Evolutionary conservation across 2,797 vertebrate species (phyloP).

Genomic region (Danio tinwini): DNA sequence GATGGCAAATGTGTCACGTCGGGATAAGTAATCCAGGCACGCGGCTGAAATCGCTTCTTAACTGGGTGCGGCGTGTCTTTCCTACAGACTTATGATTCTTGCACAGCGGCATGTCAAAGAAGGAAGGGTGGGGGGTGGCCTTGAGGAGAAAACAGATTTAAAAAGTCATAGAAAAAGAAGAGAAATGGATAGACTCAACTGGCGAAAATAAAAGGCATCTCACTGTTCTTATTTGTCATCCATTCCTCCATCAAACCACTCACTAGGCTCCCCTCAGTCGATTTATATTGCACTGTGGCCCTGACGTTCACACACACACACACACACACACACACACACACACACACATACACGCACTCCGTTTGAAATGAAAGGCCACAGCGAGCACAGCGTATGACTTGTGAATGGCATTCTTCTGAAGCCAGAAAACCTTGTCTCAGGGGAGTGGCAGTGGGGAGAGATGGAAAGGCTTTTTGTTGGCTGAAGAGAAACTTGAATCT

Average conservation of each 20-base stretch:
- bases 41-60: conserved; percentile 49
- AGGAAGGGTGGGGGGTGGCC: conserved; percentile 22
- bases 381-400: conserved; percentile 45
- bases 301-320: conserved; percentile 15
- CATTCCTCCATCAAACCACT: conserved; percentile 43
- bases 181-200: conserved; percentile 51
- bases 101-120: conserved; percentile 49
- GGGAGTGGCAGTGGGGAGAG: not conserved
- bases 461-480: conserved; percentile 26
- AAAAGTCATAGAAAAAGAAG: conserved; percentile 46
- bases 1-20: conserved; percentile 67
- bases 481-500: conserved; percentile 35
- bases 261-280: conserved; percentile 33
- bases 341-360: not conserved
- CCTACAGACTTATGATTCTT: conserved; percentile 52
- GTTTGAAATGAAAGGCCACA: conserved; percentile 33
- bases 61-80: conserved; percentile 56
- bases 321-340: not conserved
- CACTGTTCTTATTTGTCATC: conserved; percentile 57
- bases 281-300: conserved; percentile 57
- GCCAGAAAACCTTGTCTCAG: conserved; percentile 25
- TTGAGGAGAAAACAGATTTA: conserved; percentile 49
- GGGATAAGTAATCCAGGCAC: conserved; percentile 63
- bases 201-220: conserved; percentile 51
- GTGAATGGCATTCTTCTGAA: conserved; percentile 53